Evolutionary conservation across 2,888 invertebrate species (phyloP), one percentile per base, ranked within the genome.

Genomic region (Drosophila limbata): DNA sequence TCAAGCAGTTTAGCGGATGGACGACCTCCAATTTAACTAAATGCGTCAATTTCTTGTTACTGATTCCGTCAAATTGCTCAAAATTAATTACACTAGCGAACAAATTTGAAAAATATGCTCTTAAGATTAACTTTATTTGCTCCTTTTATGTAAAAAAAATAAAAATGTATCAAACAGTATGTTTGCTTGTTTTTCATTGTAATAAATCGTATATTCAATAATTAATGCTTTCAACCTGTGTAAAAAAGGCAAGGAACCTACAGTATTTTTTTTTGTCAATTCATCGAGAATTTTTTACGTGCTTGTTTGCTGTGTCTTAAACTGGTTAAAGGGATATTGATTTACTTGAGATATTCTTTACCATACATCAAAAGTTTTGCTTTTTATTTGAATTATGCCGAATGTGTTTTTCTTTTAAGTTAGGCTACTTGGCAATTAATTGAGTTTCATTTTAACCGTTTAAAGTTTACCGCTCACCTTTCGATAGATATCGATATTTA

Each of bases 1-100:
- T 60, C 9, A 52, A 71, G 40, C 53, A 48, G 37, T 48, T 57
- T 57, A 53, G 47, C 55, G 68, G 17, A 77, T 78, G 64, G 56
- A 68, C 37, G 47, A 57, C 57, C 57, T 57, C 13, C 37, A 56
- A 8, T 56, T 56, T 31, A 28, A 59, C 28, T 28, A 39, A 48
- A 47, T 48, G 28, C 17, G 48, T 48, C 48, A 59, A 50, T 28
- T 59, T 31, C 59, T 48, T 59, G 40, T 37, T 40, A 31, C 15
- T 35, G 33, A 56, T 45, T 44, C n/a, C 56, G 35, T 25, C 45
- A 37, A 37, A 57, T 47, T 47, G 37, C 37, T 35, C 4, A 56
- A 44, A 44, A 56, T 56, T 44, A 44, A 55, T 44, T 21, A 28
- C 45, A 35, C 25, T 37, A 25, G 10, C 35, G 28, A 37, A 28